These are phyloP conservation scores for Phoeniculus purpureus DNA, from an alignment of 2,797 vertebrate genomes.

Conservation along the genomic window DNA sequence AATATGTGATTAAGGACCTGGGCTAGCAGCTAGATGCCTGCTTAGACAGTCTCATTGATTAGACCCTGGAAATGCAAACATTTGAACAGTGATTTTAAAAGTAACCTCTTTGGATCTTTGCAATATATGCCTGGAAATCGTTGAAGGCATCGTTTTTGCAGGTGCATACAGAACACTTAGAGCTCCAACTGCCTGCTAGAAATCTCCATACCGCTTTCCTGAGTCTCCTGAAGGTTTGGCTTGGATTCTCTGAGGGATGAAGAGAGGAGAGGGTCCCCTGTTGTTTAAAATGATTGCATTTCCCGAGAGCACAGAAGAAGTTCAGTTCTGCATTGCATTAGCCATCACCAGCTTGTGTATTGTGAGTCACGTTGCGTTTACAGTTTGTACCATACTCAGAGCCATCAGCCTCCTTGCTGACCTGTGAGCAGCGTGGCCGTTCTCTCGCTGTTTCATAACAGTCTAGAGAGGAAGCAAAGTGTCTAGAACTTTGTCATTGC, in stretches of 20 bases:
- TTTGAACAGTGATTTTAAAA: constrained; percentile 23
- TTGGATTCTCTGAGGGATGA: not conserved
- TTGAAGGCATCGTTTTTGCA: not conserved
- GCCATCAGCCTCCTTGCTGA: not conserved
- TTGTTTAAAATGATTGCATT: not conserved
- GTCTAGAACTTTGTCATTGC: constrained; percentile 18
- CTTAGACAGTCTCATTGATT: not conserved
- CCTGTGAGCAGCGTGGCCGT: not conserved
- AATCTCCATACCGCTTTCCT: not conserved
- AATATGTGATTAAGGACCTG: not conserved
- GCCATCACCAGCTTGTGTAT: not conserved
- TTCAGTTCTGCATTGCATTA: not conserved
- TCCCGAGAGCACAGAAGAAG: not conserved
- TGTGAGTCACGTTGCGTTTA: not conserved
- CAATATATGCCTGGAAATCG: not conserved
- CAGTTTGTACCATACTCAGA: fast-evolving
- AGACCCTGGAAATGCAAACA: constrained; percentile 10
- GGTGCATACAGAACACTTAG: not conserved
- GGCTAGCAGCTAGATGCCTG: not conserved
- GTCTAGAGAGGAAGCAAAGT: not conserved
- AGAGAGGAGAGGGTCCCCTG: fast-evolving
- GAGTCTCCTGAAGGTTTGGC: not conserved
- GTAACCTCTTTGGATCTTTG: not conserved
- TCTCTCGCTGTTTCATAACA: constrained; percentile 2
- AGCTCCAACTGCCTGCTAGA: not conserved